phyloP scores from a whole-genome alignment of 2,797 vertebrate genomes.

The Betta splendens region DNA sequence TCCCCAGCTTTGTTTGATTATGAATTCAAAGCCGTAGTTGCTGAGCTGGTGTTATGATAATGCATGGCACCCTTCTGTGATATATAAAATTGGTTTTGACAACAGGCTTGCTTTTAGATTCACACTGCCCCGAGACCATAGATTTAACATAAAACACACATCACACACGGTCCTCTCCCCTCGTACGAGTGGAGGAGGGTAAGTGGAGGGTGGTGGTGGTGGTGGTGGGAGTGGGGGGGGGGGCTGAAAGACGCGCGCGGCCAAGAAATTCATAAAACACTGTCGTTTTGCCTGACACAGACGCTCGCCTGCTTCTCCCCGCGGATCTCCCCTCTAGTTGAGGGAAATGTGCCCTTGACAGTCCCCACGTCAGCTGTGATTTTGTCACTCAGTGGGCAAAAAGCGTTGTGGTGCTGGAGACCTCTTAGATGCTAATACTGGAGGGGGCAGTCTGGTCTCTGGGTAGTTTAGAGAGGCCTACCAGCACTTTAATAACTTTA shows the following conservation, averaged over 20 bases:
- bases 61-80: conserved; percentile 68
- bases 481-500: conserved; percentile 42
- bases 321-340: conserved; percentile 64
- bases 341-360: conserved; percentile 77
- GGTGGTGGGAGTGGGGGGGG: background rate
- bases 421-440: conserved; percentile 60
- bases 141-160: conserved; percentile 70
- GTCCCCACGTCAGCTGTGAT: conserved; percentile 75
- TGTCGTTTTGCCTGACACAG: conserved; percentile 68
- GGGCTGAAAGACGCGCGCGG: conserved; percentile 69
- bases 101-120: conserved; percentile 67
- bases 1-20: conserved; percentile 65
- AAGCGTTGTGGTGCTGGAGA: conserved; percentile 47
- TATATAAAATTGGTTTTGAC: conserved; percentile 78
- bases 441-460: conserved; percentile 34
- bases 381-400: conserved; percentile 76
- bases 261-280: conserved; percentile 74
- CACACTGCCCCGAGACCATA: conserved; percentile 57
- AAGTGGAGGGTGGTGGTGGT: background rate
- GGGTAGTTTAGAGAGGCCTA: conserved; percentile 37
- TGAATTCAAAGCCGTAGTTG: conserved; percentile 68
- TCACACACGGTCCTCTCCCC: conserved; percentile 41
- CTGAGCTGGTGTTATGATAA: conserved; percentile 77
- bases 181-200: conserved; percentile 27
- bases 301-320: conserved; percentile 63